Evolutionary conservation across 2,888 invertebrate species (phyloP), one percentile per base, ranked within the genome.

Genomic region (Coelinius sp.): DNA sequence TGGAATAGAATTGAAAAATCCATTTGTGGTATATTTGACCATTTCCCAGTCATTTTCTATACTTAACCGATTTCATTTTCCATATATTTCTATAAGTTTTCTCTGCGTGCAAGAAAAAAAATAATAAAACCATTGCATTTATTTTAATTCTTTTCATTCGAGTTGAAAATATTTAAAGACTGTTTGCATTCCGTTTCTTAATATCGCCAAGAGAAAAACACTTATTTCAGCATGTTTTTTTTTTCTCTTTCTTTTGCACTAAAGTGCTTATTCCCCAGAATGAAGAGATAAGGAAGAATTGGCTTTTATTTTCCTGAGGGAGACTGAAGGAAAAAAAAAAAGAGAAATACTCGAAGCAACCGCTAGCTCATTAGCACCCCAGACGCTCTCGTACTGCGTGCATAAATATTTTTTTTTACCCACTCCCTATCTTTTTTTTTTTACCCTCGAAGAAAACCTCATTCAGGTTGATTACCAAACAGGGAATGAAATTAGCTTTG

Each of bases 271-370:
- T 31, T 59, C 59, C 35, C 14, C 20, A 59, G 35, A 31, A 59
- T 59, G 59, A 59, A 59, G 25, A 59, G 25, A 59, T 35, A 59
- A 59, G 59, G 20, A 35, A 71, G 71, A 59, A 68, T 49, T 49
- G 46, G 46, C 46, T 49, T 20, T 49, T 20, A 49, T 49, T 49
- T 49, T 49, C 17, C 46, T 8, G 65, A 67, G 62, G 27, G 17
- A 24, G 25, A 44, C 14, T 8, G 10, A 56, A 12, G 35, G 14
- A 17, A 59, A 59, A 59, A 59, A 53, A 0, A 2, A n/a, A 27
- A 35, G 10, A 17, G 20, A 49, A 59, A 59, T 59, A 59, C 59
- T 59, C 35, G 35, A 35, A 59, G 35, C 59, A 59, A 59, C 59
- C 59, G 59, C 35, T 31, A 59, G 17, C 31, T 59, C 59, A 59